Percentiles rank a stretch among this genome's conserved stretches.
Evolutionary conservation across 2,113 vertebrate species (phyloP).

Genomic region (Pantherophis guttatus): DNA sequence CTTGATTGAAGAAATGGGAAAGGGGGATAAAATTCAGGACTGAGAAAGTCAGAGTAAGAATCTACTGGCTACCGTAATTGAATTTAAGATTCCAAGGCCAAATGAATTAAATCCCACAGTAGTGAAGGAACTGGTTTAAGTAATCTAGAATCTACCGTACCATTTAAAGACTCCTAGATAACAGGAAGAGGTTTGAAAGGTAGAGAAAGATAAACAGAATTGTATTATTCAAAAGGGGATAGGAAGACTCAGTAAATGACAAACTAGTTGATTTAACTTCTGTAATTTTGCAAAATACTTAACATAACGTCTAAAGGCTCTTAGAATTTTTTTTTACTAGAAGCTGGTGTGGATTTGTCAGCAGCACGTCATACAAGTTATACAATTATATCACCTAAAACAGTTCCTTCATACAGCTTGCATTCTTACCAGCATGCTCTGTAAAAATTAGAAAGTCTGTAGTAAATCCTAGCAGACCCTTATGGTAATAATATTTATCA

Average conservation of each 20-base stretch:
- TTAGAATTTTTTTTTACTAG: not conserved
- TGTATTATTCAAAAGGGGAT: not conserved
- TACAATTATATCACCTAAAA: not conserved
- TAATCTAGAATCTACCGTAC: not conserved
- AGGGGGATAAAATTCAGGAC: not conserved
- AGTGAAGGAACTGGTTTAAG: not conserved
- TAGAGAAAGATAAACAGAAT: not conserved
- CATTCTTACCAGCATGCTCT: not conserved
- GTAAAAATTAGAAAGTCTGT: not conserved
- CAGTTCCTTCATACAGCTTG: not conserved
- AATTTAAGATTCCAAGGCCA: not conserved
- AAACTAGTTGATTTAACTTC: not conserved
- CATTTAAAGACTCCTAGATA: not conserved
- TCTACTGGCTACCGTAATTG: not conserved
- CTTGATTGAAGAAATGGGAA: not conserved
- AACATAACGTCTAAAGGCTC: not conserved
- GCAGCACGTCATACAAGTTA: not conserved
- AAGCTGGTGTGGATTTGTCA: not conserved
- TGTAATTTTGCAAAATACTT: not conserved
- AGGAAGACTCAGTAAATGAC: not conserved
- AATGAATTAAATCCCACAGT: not conserved
- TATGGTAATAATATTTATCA: not conserved
- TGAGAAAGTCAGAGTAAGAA: not conserved
- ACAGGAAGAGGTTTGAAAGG: not conserved
- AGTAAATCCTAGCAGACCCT: not conserved